phyloP scores from a whole-genome alignment of 2,797 vertebrate genomes.

The Platalea minor region DNA sequence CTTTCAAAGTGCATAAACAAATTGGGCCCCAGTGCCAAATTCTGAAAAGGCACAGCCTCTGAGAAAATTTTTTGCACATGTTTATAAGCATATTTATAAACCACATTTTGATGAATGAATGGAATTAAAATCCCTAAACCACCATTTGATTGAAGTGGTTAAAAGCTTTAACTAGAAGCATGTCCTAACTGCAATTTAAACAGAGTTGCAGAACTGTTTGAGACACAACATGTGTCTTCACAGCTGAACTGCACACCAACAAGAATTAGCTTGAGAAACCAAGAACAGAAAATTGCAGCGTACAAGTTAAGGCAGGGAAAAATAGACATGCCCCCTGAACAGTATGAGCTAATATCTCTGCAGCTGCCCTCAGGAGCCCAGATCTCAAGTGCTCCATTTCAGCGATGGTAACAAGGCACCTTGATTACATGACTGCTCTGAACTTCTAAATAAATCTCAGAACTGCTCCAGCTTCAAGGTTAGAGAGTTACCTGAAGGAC shows the following conservation, averaged over 20 bases:
- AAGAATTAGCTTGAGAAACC: neutral
- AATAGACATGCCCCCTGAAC: neutral
- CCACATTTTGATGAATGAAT: neutral
- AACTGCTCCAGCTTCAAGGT: conserved; percentile 15
- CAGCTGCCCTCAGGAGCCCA: conserved; percentile 4
- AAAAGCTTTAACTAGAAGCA: neutral
- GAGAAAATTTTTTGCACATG: neutral
- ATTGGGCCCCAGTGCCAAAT: neutral
- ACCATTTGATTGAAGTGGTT: neutral
- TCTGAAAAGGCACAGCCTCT: neutral
- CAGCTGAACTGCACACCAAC: neutral
- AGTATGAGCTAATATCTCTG: neutral
- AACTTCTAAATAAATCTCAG: conserved; percentile 43
- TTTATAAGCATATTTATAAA: neutral
- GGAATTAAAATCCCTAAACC: neutral
- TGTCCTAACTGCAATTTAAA: neutral
- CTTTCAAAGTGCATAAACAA: conserved; percentile 2
- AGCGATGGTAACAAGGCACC: conserved; percentile 18
- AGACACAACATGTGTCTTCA: neutral
- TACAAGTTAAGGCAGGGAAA: neutral
- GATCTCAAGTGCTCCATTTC: conserved; percentile 27
- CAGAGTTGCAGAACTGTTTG: neutral
- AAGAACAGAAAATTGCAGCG: neutral
- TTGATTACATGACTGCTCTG: conserved; percentile 37
- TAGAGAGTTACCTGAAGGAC: conserved; percentile 9